phyloP scores from a whole-genome alignment of 2,888 invertebrate genomes.

The Sylvicola cinctus region DNA sequence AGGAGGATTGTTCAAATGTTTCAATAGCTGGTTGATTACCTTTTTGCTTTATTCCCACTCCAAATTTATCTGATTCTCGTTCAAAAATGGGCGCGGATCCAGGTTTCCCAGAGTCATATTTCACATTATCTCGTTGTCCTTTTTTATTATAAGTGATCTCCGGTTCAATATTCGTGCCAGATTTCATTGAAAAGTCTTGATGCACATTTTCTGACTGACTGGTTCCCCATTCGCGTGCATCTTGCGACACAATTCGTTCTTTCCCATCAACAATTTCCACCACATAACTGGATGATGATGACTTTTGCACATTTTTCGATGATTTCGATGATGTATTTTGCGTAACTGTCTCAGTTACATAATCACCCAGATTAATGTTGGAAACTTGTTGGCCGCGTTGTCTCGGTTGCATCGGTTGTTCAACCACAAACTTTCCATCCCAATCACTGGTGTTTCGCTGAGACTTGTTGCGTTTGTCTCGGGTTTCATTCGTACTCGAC shows the following conservation, averaged over 20 bases:
- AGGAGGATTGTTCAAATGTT: conserved; percentile 5
- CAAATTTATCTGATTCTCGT: conserved; percentile 26
- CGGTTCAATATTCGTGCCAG: conserved; percentile 35
- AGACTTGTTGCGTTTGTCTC: background rate
- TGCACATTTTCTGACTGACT: conserved; percentile 27
- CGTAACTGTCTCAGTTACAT: too few relatives aligned
- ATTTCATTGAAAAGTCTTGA: conserved; percentile 31
- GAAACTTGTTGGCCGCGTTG: too few relatives aligned
- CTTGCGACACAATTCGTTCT: conserved; percentile 36
- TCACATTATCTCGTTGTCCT: conserved; percentile 31
- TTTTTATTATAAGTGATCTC: conserved; percentile 32
- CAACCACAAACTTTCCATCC: conserved; percentile 5
- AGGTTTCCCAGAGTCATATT: conserved; percentile 33
- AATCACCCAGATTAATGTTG: too few relatives aligned
- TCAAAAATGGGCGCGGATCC: conserved; percentile 26
- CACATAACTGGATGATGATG: conserved; percentile 39
- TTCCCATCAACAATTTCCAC: conserved; percentile 44
- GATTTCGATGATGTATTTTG: conserved; percentile 3
- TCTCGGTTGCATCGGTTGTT: too few relatives aligned
- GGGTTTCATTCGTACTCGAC: too few relatives aligned
- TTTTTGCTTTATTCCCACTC: conserved; percentile 21
- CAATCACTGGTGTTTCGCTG: conserved; percentile 12
- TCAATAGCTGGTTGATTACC: conserved; percentile 12
- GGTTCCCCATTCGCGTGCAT: conserved; percentile 35
- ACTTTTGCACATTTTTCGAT: conserved; percentile 23